phyloP scores from a whole-genome alignment of 1,140 invertebrate species.

The Penaeus vannamei region DNA sequence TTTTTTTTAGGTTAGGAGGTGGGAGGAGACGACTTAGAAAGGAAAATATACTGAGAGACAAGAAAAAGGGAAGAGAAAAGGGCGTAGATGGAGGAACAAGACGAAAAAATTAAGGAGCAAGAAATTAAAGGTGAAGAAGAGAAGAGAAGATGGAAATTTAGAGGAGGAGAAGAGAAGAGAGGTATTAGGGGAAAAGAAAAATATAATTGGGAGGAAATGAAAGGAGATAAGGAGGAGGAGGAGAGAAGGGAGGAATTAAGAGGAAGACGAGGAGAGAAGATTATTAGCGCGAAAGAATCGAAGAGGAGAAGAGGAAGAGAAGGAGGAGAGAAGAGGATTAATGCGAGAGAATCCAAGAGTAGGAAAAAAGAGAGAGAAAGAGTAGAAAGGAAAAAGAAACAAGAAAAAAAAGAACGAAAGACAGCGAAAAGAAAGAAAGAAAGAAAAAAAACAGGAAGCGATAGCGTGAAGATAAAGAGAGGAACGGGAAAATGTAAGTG shows the following conservation, averaged over 20 bases:
- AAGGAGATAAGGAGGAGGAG: background rate
- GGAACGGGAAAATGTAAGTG: no score
- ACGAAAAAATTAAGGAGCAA: background rate
- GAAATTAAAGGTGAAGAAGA: background rate
- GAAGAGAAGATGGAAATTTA: background rate
- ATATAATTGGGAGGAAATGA: background rate
- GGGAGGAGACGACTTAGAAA: no score
- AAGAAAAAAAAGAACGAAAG: background rate
- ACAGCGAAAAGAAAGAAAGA: background rate
- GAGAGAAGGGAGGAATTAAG: background rate
- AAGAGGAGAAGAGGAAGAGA: background rate
- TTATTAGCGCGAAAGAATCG: no score
- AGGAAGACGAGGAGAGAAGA: background rate
- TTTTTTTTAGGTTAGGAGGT: no score
- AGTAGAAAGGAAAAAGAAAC: background rate
- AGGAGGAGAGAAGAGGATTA: background rate
- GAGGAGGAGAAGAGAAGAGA: background rate
- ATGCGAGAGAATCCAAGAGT: background rate
- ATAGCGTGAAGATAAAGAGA: background rate
- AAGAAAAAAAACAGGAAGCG: background rate
- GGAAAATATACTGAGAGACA: no score
- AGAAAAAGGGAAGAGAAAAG: no score
- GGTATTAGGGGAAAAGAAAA: background rate
- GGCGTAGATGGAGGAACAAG: background rate
- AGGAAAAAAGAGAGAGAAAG: background rate